Evolutionary conservation across 2,113 vertebrate species (phyloP).

Genomic region (Neofelis nebulosa): DNA sequence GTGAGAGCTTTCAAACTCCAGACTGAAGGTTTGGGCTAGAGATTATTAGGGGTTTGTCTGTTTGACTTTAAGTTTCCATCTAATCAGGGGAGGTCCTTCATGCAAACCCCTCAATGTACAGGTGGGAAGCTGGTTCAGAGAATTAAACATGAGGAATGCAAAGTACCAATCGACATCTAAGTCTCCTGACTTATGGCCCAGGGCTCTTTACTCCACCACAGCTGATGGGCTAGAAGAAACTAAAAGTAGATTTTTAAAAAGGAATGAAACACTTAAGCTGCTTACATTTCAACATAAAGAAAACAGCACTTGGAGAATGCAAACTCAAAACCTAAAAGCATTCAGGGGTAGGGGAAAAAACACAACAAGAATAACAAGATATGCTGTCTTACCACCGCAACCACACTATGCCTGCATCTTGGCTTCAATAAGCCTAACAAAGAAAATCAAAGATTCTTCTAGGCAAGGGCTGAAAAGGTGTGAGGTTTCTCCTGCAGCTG

Average conservation of each 20-base stretch:
- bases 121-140: neutral
- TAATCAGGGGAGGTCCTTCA: neutral
- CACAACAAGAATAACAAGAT: neutral
- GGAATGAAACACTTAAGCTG: neutral
- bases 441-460: neutral
- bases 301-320: neutral
- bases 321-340: slow-evolving; percentile 14
- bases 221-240: neutral
- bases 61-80: neutral
- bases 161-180: neutral
- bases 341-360: neutral
- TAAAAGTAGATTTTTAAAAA: neutral
- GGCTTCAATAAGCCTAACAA: neutral
- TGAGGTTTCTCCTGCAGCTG: neutral
- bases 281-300: neutral
- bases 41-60: neutral
- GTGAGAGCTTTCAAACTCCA: neutral
- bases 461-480: neutral
- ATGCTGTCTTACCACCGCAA: neutral
- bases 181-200: neutral
- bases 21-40: neutral
- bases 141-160: neutral
- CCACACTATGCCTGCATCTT: neutral
- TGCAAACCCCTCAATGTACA: neutral
- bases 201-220: neutral